A percentile compares a stretch with the other conserved stretches of the same genome.
Evolutionary conservation across 2,888 invertebrate genomes (phyloP).

Genomic region (Caenorhabditis virilis): DNA sequence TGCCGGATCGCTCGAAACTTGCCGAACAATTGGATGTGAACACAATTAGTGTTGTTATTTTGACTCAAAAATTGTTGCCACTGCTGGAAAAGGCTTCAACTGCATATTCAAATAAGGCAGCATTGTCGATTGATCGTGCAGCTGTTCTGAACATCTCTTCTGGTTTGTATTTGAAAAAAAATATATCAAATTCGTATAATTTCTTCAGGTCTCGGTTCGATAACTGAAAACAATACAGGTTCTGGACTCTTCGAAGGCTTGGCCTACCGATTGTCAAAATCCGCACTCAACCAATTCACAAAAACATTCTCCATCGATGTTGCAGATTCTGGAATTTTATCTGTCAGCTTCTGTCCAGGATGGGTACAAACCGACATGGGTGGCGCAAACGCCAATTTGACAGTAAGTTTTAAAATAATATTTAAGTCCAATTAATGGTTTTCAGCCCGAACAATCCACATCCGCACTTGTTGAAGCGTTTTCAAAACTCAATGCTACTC

Average conservation of each 20-base stretch:
- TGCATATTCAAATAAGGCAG: not conserved
- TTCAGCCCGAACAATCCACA: slow-evolving; percentile 17
- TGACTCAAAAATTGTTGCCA: slow-evolving; percentile 12
- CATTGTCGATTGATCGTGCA: no score
- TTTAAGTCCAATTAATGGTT: no score
- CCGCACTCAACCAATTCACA: slow-evolving; percentile 55
- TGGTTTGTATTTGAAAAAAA: no score
- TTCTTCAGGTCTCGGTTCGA: slow-evolving; percentile 38
- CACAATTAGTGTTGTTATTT: slow-evolving; percentile 7
- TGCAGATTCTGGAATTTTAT: slow-evolving; percentile 37
- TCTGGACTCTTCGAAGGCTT: slow-evolving; percentile 23
- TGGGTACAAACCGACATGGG: slow-evolving; percentile 60
- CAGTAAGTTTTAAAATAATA: no score
- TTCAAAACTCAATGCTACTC: not conserved
- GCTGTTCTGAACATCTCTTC: no score
- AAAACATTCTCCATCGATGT: slow-evolving; percentile 44
- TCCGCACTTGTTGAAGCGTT: slow-evolving; percentile 4
- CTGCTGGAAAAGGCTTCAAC: slow-evolving; percentile 4
- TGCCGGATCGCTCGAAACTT: not conserved
- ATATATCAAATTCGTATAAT: slow-evolving; percentile 41
- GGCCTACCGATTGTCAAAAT: slow-evolving; percentile 42
- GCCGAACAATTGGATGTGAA: slow-evolving; percentile 13
- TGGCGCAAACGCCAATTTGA: slow-evolving; percentile 35
- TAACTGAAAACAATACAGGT: slow-evolving; percentile 33
- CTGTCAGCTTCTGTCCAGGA: slow-evolving; percentile 46